Percentiles rank a stretch among this genome's conserved stretches.
Evolutionary conservation across 2,113 vertebrate species (phyloP).

Genomic region (Solea solea): DNA sequence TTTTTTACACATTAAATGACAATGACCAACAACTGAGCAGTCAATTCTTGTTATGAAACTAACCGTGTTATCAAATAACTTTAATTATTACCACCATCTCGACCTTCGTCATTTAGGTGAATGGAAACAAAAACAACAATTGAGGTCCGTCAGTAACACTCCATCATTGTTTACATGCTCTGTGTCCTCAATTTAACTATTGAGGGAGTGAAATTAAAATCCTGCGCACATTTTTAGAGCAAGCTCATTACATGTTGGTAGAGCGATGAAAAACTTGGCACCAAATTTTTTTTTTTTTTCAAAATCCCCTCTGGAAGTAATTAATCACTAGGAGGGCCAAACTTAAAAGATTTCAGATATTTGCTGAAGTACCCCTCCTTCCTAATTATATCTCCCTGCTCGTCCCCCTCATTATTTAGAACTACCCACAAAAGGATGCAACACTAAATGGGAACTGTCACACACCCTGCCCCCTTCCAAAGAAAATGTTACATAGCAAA

Average conservation of each 20-base stretch:
- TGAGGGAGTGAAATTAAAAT: conserved; percentile 47
- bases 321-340: conserved; percentile 88
- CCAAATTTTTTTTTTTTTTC: conserved; percentile 58
- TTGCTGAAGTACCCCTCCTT: conserved; percentile 93
- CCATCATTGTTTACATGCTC: conserved; percentile 52
- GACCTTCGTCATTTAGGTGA: neutral
- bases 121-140: conserved; percentile 2
- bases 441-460: conserved; percentile 79
- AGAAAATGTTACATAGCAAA: conserved; percentile 90
- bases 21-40: too few relatives aligned
- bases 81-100: neutral
- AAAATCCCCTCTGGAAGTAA: conserved; percentile 86
- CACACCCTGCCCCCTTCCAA: conserved; percentile 80
- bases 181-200: conserved; percentile 64
- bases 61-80: too few relatives aligned
- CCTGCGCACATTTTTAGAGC: conserved; percentile 51
- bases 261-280: conserved; percentile 50
- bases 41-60: too few relatives aligned
- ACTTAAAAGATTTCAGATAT: conserved; percentile 92
- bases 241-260: conserved; percentile 18
- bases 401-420: conserved; percentile 97
- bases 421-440: conserved; percentile 86
- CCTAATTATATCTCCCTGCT: conserved; percentile 98
- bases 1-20: too few relatives aligned
- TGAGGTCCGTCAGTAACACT: conserved; percentile 30